Evolutionary conservation across 1,140 invertebrate genomes (phyloP).

Genomic region (Zaprionus nigranus): DNA sequence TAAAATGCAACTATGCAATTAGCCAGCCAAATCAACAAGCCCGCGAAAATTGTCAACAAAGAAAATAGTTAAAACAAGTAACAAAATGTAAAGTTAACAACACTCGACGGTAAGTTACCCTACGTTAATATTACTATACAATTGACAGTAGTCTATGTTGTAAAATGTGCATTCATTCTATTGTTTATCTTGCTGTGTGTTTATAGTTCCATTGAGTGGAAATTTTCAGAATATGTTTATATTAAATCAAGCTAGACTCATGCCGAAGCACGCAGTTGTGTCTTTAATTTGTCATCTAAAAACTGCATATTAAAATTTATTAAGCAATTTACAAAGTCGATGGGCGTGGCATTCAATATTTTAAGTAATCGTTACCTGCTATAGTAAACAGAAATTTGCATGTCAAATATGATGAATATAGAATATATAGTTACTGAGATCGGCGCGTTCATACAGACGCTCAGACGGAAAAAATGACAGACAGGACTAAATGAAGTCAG

Average conservation of each 20-base stretch:
- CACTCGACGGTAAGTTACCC: not conserved
- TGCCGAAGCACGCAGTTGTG: not conserved
- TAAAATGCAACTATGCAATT: constrained; percentile 76
- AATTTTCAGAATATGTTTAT: not conserved
- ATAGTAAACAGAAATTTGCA: not conserved
- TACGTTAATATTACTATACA: not conserved
- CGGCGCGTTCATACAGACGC: not conserved
- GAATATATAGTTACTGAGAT: not conserved
- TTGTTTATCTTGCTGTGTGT: not conserved
- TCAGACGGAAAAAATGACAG: not conserved
- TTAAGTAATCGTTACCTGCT: accelerated
- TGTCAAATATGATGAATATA: not conserved
- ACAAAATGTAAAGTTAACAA: too few species aligned
- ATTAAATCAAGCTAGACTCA: accelerated
- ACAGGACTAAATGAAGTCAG: not conserved
- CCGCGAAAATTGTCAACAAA: constrained; percentile 62
- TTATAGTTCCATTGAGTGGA: not conserved
- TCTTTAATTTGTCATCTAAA: not conserved
- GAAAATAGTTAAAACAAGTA: constrained; percentile 38
- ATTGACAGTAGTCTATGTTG: too few species aligned
- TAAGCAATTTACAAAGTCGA: not conserved
- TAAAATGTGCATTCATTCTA: too few species aligned
- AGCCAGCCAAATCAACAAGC: constrained; percentile 73
- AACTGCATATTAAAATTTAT: not conserved
- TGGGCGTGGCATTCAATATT: not conserved